Evolutionary conservation across 2,888 invertebrate genomes (phyloP).

Genomic region (Belgica antarctica): DNA sequence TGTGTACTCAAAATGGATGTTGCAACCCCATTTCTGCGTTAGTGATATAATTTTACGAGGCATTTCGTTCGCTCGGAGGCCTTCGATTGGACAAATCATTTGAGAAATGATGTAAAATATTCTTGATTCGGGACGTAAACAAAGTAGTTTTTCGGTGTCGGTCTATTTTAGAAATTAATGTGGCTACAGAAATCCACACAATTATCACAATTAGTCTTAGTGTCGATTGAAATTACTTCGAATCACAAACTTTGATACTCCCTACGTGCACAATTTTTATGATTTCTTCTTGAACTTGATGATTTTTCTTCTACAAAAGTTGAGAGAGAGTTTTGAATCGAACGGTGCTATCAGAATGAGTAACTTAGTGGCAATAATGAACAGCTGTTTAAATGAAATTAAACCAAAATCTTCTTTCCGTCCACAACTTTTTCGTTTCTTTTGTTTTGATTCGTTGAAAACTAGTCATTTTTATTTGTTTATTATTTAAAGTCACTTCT

Average conservation of each 20-base stretch:
- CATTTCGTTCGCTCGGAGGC: not conserved
- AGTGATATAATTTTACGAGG: not conserved
- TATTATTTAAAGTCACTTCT: constrained; percentile 16
- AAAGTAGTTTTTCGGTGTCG: constrained; percentile 13
- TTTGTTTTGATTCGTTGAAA: no score
- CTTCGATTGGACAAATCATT: not conserved
- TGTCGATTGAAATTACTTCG: no score
- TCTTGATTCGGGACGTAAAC: constrained; percentile 1
- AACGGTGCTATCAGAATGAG: not conserved
- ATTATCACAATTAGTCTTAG: no score
- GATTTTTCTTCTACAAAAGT: no score
- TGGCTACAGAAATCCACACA: no score
- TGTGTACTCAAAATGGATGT: no score
- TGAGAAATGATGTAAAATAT: constrained; percentile 23
- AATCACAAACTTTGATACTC: no score
- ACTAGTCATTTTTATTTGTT: constrained; percentile 46
- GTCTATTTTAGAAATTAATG: constrained; percentile 33
- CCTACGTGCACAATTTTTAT: no score
- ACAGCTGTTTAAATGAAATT: no score
- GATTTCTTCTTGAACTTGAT: no score
- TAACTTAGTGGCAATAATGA: not conserved
- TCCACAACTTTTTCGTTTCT: constrained; percentile 45
- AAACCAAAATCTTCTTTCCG: constrained; percentile 40
- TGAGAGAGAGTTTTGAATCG: constrained; percentile 10
- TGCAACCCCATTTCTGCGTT: not conserved